These are phyloP conservation scores for Eupsittula cactorum DNA, from an alignment of 2,113 vertebrate species.

Conservation along the genomic window DNA sequence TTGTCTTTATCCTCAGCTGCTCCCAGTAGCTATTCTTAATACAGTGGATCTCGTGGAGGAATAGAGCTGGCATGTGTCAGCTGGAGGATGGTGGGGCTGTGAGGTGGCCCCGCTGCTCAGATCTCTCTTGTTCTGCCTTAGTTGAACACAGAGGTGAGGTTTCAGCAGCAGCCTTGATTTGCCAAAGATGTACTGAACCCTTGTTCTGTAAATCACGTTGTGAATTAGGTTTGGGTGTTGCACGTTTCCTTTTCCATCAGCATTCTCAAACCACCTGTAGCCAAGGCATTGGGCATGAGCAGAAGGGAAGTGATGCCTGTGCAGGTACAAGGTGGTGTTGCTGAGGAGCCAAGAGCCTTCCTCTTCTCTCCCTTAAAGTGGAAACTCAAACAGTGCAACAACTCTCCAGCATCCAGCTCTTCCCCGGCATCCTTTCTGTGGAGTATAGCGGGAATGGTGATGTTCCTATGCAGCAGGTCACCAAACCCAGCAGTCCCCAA, in stretches of 20 bases:
- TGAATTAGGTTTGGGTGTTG: not conserved
- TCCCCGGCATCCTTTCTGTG: not conserved
- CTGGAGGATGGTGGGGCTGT: not conserved
- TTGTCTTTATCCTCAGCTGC: not conserved
- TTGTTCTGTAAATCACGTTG: not conserved
- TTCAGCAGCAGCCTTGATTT: not conserved
- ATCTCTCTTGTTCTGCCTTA: not conserved
- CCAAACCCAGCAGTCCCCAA: too few species aligned
- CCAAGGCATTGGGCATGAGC: not conserved
- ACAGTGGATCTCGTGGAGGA: fast-evolving
- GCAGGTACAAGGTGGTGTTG: not conserved
- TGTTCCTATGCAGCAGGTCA: fast-evolving
- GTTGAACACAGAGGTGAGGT: not conserved
- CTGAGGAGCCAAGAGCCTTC: not conserved
- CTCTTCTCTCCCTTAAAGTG: fast-evolving
- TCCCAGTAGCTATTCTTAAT: not conserved
- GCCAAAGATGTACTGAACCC: fast-evolving
- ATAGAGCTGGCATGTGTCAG: not conserved
- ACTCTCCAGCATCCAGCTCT: fast-evolving
- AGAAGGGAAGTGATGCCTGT: not conserved
- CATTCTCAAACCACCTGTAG: fast-evolving
- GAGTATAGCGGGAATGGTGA: fast-evolving
- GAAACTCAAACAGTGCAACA: fast-evolving
- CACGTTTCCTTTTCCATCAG: fast-evolving
- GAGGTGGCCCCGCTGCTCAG: not conserved